These are phyloP conservation scores for Thymallus thymallus DNA, from an alignment of 2,113 vertebrate species.

Conservation along the genomic window DNA sequence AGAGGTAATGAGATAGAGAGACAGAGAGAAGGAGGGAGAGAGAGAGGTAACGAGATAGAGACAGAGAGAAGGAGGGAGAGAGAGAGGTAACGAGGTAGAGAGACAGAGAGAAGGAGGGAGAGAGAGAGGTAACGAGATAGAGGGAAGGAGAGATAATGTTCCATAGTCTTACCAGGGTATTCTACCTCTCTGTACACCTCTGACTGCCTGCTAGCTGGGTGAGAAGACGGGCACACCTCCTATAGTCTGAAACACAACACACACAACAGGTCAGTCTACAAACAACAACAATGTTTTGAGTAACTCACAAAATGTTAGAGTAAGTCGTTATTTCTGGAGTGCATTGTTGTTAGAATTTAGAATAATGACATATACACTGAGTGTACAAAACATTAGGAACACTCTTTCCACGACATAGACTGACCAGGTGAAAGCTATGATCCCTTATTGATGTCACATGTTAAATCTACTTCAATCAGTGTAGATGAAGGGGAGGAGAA, in stretches of 20 bases:
- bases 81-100: not conserved
- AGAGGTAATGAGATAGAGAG: not conserved
- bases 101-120: not conserved
- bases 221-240: constrained; percentile 90
- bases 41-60: not conserved
- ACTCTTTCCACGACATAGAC: too few relatives aligned
- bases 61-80: accelerated
- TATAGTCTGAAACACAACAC: constrained; percentile 78
- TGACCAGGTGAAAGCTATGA: too few relatives aligned
- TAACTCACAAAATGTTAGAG: not conserved
- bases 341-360: not conserved
- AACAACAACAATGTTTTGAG: not conserved
- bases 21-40: not conserved
- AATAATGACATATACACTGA: too few relatives aligned
- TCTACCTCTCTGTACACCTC: constrained; percentile 82
- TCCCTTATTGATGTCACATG: too few relatives aligned
- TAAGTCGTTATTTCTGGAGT: not conserved
- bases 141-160: not conserved
- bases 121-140: not conserved
- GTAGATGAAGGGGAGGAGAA: too few relatives aligned
- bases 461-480: too few relatives aligned
- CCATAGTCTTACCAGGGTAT: constrained; percentile 50
- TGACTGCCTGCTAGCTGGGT: constrained; percentile 88
- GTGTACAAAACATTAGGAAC: too few relatives aligned
- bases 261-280: not conserved